Conservation (phyloP, 2,888 invertebrate species). For the Creontiades dilutus region DNA sequence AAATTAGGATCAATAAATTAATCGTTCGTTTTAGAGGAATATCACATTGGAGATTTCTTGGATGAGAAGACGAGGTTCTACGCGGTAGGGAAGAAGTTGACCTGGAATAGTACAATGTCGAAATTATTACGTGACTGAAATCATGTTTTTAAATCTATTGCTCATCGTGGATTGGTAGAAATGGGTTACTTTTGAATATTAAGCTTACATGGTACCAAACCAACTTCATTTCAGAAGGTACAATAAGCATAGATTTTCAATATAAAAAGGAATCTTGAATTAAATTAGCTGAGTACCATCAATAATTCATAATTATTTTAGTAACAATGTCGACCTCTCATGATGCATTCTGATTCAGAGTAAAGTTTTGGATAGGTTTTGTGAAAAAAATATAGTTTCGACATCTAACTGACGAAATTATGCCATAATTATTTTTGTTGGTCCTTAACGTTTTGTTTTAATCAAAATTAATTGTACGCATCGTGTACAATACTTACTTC, state of each 20-base stretch:
- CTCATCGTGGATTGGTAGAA: not conserved
- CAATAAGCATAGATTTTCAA: too few species aligned
- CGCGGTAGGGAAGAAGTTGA: conserved; percentile 69
- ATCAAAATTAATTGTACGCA: not conserved
- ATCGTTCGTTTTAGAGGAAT: not conserved
- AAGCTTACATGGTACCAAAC: not conserved
- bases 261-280: too few species aligned
- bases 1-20: conserved; percentile 27
- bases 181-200: not conserved
- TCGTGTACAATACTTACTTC: conserved; percentile 50
- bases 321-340: too few species aligned
- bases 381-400: too few species aligned
- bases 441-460: too few species aligned
- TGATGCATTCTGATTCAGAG: too few species aligned
- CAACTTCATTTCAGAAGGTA: too few species aligned
- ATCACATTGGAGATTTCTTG: conserved; percentile 6
- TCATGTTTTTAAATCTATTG: too few species aligned
- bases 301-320: too few species aligned
- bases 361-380: too few species aligned
- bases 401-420: not conserved
- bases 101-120: conserved; percentile 52
- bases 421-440: not conserved
- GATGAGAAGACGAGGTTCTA: conserved; percentile 25
- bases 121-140: not conserved
- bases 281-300: too few species aligned